Evolutionary conservation across 2,797 vertebrate genomes (phyloP), one percentile per base, ranked within the genome.

Genomic region (Oreochromis mossambicus): DNA sequence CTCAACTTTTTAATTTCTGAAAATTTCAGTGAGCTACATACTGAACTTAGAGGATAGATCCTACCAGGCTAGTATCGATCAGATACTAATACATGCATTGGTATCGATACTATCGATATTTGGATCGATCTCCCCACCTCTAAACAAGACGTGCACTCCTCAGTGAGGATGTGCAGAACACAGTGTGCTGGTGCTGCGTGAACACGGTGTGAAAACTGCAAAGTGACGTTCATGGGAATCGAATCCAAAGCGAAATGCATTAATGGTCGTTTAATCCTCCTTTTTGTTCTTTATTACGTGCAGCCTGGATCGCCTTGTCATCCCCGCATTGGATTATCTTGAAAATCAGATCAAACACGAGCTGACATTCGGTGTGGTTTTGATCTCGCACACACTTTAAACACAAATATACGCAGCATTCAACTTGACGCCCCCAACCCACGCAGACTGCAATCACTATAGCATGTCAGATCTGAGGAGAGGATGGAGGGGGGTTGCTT

Each of bases 381-480:
- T 79, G 51, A 86, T 85, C 78, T 87, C 34, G 3, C 10, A 19
- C 41, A 56, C 83, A 75, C 80, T 87, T 85, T 79, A 88, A 86
- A 80, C 78, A n/a, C 63, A 90, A 77, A 90, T 79, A 55, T 63
- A 88, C 48, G 56, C 83, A 82, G 84, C 80, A 80, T 6, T 87
- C 90, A 87, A 63, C 83, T 56, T 81, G 87, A 90, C 56, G 79
- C 51, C 81, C 81, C 34, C 61, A 38, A 61, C 92, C 87, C 88
- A 87, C 86, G 21, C 87, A 80, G 19, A 76, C 82, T 38, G 51
- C 78, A 83, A 80, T 83, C 80, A 76, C 73, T 77, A 9, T 36
- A 86, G 34, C 81, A 36, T 68, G 77, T 77, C 81, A 79, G 81
- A 78, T 32, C 56, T 4, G 83, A 7, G 8, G 46, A 77, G 76